phyloP scores from a whole-genome alignment of 2,797 vertebrate species.

The Macropus fuliginosus region DNA sequence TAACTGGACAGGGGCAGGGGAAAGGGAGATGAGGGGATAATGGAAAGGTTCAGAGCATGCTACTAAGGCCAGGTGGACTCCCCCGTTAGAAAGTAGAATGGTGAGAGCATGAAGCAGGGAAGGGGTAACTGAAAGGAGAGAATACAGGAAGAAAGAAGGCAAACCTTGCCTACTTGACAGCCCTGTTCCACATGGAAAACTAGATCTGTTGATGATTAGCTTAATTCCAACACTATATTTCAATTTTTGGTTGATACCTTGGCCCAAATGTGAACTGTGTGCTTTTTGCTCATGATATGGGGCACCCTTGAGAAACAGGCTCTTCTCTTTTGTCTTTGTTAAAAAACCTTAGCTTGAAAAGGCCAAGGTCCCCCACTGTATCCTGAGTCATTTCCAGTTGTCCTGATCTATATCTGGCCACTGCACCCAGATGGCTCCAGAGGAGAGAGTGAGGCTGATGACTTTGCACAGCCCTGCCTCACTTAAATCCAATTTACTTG shows the following conservation, averaged over 20 bases:
- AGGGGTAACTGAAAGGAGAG: not conserved
- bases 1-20: not conserved
- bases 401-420: too few relatives aligned
- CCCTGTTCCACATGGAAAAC: not conserved
- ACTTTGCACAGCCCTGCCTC: too few relatives aligned
- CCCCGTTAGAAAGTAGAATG: not conserved
- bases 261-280: accelerated
- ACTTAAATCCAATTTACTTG: too few relatives aligned
- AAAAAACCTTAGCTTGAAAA: too few relatives aligned
- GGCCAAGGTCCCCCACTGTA: too few relatives aligned
- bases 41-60: not conserved
- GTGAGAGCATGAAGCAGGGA: not conserved
- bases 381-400: too few relatives aligned
- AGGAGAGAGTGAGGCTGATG: too few relatives aligned
- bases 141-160: not conserved
- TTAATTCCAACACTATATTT: not conserved
- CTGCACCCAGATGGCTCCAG: too few relatives aligned
- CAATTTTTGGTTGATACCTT: not conserved
- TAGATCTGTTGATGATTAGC: not conserved
- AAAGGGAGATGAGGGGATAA: not conserved
- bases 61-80: not conserved
- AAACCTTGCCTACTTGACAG: not conserved
- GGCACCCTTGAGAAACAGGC: not conserved
- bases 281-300: not conserved
- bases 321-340: not conserved